Base-by-base conservation (phyloP, 2,113 vertebrate species). In the Dasypus novemcinctus region DNA sequence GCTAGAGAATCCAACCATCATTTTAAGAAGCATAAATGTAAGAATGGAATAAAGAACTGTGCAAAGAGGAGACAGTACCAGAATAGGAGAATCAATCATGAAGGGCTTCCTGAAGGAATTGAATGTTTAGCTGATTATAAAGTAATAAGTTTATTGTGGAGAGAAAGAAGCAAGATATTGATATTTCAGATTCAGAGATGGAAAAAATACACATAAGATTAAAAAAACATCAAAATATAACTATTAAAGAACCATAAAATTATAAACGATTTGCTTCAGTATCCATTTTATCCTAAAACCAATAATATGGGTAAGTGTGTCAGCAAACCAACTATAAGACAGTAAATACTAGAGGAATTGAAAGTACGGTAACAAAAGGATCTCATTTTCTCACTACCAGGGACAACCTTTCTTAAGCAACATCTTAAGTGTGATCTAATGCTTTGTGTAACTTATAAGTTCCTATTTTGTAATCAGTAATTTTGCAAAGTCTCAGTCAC, bases 381-480 rank as follows among this genome's bases (percentile, higher is more conserved):
- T 29, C 8, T 93, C 14, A 27, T 82, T 83, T 83, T 91, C n/a
- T 93, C 52, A 82, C 71, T 85, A 29, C 69, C 33, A 52, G 23
- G 49, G 36, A 7, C 12, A 87, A 4, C 33, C n/a, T 92, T 76
- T n/a, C 17, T 78, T 82, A 78, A 74, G n/a, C 46, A 82, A 33
- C 14, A 36, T 88, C 31, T 85, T 33, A 82, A 78, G 57, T 15
- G 52, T 69, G 72, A 75, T 13, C 52, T 89, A 82, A 91, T 5
- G 29, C 29, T 93, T 25, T 81, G 5, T 83, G 63, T 90, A 92
- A 63, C 59, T 79, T 75, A 3, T 41, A 49, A 78, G 88, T 79
- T 94, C 18, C 36, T 95, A 5, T 90, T 93, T 87, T 90, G 29
- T 91, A 91, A 87, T 13, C 36, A 92, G 1, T 93, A 66, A 80